Evolutionary conservation across 2,113 vertebrate species (phyloP).

Genomic region (Procapra przewalskii): DNA sequence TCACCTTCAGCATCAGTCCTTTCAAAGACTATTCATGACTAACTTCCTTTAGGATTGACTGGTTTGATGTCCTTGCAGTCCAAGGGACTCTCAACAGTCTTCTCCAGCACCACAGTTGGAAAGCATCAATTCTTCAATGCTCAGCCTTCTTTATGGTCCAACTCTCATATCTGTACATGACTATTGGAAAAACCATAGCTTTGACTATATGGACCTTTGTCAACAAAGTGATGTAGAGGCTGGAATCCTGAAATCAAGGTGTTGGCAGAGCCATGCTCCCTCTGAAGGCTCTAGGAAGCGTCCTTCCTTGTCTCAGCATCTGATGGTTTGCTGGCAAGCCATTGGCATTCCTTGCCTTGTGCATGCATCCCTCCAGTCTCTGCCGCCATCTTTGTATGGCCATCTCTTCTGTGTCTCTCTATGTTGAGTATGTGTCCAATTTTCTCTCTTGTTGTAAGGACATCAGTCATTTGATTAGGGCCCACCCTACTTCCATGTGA

Average conservation of each 20-base stretch:
- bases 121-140: neutral
- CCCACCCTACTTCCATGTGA: neutral
- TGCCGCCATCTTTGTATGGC: neutral
- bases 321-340: neutral
- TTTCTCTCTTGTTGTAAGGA: neutral
- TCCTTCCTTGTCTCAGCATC: neutral
- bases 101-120: neutral
- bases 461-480: neutral
- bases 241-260: neutral
- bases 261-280: neutral
- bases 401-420: neutral
- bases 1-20: neutral
- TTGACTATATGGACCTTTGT: neutral
- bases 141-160: neutral
- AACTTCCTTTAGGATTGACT: neutral
- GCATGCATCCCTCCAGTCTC: neutral
- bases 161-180: neutral
- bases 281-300: neutral
- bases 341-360: neutral
- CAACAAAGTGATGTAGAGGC: neutral
- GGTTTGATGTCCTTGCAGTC: neutral
- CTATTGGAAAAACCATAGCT: neutral
- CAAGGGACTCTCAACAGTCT: neutral
- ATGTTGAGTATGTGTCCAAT: neutral
- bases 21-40: neutral